Base-by-base conservation (phyloP, 1,140 invertebrate genomes). In the Drosophila baimaii region DNA sequence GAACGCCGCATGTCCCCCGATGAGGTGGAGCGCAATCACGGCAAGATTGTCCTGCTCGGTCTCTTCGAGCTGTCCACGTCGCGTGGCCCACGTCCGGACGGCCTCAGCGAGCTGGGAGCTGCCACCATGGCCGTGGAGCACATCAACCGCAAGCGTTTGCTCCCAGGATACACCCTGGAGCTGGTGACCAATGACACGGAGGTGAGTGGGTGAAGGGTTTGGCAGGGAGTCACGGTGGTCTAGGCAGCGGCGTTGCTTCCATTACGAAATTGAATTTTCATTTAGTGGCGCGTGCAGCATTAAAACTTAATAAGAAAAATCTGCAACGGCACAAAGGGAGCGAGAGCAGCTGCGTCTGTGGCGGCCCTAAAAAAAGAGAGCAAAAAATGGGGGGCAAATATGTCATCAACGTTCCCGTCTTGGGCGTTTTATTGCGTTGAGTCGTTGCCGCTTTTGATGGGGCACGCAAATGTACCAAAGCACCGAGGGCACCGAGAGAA, bases 141-240 rank as follows among this genome's bases (percentile, higher is more conserved):
- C 59, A 94, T 97, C 79, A 97, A 97, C 92, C 91, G 94, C 57
- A 93, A 94, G 75, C 91, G 92, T 8, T 79, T 97, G 51, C 92
- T 97, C 21, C 94, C 95, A 0, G 95, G 95, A 23, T 97, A 96
- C 83, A 93, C 93, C 31, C 92, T 97, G 33, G 93, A 95, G 63
- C 93, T 97, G 47, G 93, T 96, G 69, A 94, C 95, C 79, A 97
- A 97, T 83, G 96, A 97, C 81, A 97, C 96, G 1, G 94, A 96
- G 95, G 96, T 97, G 93, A 92, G 92, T 88, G 35, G 3, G n/a
- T 0, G 8, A 17, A 17, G 23, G 46, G 23, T 49, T 27, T 1
- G 13, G 25, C 4, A 7, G 10, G 29, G 13, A 49, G 46, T 25
- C 10, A n/a, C n/a, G n/a, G n/a, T n/a, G n/a, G n/a, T 39, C 39